Conservation (phyloP, 2,797 vertebrate genomes). For the Mastacembelus armatus region DNA sequence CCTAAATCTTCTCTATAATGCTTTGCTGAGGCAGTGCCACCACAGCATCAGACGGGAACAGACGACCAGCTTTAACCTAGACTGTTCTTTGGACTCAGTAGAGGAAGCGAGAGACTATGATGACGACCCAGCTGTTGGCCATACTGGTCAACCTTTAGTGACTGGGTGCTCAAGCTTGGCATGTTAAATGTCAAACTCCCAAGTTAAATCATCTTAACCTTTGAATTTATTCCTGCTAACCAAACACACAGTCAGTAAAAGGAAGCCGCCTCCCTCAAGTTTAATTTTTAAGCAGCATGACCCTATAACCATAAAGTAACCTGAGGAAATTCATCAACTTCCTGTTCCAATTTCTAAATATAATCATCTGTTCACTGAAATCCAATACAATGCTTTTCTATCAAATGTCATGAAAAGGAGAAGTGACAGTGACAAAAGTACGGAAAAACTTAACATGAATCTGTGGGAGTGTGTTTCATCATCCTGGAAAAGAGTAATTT, state of each 20-base stretch:
- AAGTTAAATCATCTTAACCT: background rate
- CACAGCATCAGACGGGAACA: too few relatives aligned
- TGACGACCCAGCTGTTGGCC: too few relatives aligned
- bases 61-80: too few relatives aligned
- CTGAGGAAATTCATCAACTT: background rate
- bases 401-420: slow-evolving; percentile 19
- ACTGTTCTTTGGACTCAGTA: too few relatives aligned
- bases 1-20: too few relatives aligned
- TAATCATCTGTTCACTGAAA: background rate
- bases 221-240: background rate
- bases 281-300: background rate
- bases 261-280: slow-evolving; percentile 1
- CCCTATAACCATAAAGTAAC: background rate
- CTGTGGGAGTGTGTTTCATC: slow-evolving; percentile 31
- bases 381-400: background rate
- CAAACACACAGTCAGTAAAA: background rate
- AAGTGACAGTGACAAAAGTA: slow-evolving; percentile 1
- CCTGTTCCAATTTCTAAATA: background rate
- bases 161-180: too few relatives aligned
- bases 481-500: slow-evolving; percentile 1
- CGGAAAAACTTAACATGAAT: background rate
- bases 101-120: too few relatives aligned
- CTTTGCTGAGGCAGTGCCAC: too few relatives aligned
- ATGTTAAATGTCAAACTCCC: too few relatives aligned
- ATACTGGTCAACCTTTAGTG: too few relatives aligned